Conservation (phyloP, 2,113 vertebrate genomes). For the Tor tambroides region DNA sequence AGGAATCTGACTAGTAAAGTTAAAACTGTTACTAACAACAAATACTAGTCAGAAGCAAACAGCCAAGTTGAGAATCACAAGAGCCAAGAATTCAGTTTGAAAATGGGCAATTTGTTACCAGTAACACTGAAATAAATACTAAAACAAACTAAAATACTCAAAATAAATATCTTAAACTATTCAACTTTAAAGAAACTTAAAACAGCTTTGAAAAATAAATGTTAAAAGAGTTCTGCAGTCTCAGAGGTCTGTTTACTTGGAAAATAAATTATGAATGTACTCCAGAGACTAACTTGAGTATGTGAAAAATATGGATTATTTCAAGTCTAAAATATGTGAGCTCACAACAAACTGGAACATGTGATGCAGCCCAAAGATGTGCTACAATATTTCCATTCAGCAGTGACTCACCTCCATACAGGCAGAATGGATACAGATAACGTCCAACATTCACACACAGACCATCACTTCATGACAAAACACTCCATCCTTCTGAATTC, state of each 20-base stretch:
- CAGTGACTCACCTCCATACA: constrained; percentile 18
- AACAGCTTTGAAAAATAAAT: neutral
- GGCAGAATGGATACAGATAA: neutral
- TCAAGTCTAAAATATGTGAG: neutral
- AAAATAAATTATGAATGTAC: constrained; percentile 20
- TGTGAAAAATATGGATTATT: constrained; percentile 1
- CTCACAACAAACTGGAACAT: neutral
- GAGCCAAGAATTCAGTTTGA: neutral
- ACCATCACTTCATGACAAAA: constrained; percentile 28
- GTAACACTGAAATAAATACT: neutral
- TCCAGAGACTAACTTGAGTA: neutral
- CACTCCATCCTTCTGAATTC: constrained; percentile 7
- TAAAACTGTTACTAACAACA: neutral
- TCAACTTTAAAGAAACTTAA: neutral
- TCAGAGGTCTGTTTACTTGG: neutral
- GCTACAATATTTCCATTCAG: neutral
- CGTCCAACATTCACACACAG: neutral
- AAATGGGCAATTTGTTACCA: neutral
- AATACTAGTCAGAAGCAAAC: neutral
- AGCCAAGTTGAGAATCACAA: neutral
- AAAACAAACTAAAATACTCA: neutral
- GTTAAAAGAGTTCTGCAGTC: neutral
- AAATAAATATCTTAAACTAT: neutral
- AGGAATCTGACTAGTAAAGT: neutral
- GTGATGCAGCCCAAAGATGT: neutral